Evolutionary conservation across 2,797 vertebrate genomes (phyloP), one percentile per base, ranked within the genome.

Genomic region (Steatocranus sp.): DNA sequence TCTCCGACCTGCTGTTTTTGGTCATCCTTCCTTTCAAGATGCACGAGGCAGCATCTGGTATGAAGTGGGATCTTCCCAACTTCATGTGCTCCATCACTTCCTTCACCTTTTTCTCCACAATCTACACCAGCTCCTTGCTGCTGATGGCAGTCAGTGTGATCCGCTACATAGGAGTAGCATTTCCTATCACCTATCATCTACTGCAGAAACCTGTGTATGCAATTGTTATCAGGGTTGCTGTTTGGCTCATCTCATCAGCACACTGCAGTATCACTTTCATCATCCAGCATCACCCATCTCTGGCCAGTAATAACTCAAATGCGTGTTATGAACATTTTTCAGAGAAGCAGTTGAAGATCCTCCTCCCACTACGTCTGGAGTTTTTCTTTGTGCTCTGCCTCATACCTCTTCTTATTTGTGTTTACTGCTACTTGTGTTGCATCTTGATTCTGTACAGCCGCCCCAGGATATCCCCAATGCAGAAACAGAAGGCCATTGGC

Each of bases 121-220:
- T 61, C 32, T 61, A 61, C 32, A 36, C 58, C 58, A 61, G 58
- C 32, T 61, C 58, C 32, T 61, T 58, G 82, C 90, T 98, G 53
- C 93, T 98, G 85, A 97, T 95, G 1, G 95, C 96, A 0, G 91
- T 98, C 79, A 97, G 97, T 3, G 85, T 97, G 0, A 94, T 97
- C 8, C 95, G 97, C 7, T 98, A 97, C 76, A 83, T 97, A 1
- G 96, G 89, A 0, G 94, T 96, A 5, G 96, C 93, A 2, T 97
- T 93, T 78, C 97, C 97, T 0, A 80, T 97, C 61, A 75, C 43
- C 9, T 97, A 97, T 90, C 95, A 94, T 7, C 58, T 86, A 5
- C 81, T 94, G 36, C 80, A 83, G 1, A 94, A 80, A 82, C 88
- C 92, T 1, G 2, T 91, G 12, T 94, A 96, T 3, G 82, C 85